Percentiles rank a stretch among this genome's conserved stretches.
These are phyloP conservation scores for Teleogryllus occipitalis DNA, from an alignment of 1,140 invertebrate genomes.

Conservation along the genomic window DNA sequence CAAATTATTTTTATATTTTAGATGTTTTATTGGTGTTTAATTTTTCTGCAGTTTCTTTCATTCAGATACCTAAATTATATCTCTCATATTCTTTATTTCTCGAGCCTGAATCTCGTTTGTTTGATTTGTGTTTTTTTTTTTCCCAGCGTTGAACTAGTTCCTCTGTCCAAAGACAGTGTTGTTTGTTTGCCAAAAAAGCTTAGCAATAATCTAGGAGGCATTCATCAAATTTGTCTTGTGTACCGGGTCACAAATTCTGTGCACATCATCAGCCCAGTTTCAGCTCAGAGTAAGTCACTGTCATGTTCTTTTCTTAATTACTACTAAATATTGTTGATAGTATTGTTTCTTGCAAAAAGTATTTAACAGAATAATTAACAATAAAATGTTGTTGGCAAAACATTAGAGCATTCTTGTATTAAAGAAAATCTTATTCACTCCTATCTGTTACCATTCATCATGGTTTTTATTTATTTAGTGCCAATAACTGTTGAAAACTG, in stretches of 20 bases:
- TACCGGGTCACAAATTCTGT: conserved; percentile 80
- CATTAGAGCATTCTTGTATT: too few species aligned
- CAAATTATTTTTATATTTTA: too few species aligned
- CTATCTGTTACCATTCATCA: too few species aligned
- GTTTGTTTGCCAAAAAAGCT: conserved; percentile 86
- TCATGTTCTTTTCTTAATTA: too few species aligned
- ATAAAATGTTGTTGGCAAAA: too few species aligned
- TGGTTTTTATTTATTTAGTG: too few species aligned
- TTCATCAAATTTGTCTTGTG: conserved; percentile 84
- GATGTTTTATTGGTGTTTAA: too few species aligned
- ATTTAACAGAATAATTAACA: too few species aligned
- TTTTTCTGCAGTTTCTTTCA: background rate
- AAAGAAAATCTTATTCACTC: too few species aligned
- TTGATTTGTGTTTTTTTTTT: background rate
- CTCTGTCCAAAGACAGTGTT: conserved; percentile 92
- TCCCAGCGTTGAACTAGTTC: conserved; percentile 85
- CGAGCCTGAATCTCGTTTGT: background rate
- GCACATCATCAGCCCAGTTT: conserved; percentile 87
- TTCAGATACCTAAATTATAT: background rate
- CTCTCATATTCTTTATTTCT: background rate
- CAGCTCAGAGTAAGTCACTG: conserved; percentile 68
- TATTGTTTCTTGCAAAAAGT: too few species aligned
- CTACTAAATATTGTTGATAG: too few species aligned
- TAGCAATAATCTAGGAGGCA: conserved; percentile 83
- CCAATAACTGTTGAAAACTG: too few species aligned